Evolutionary conservation across 2,797 vertebrate genomes (phyloP).

Genomic region (Pteronotus mesoamericanus): DNA sequence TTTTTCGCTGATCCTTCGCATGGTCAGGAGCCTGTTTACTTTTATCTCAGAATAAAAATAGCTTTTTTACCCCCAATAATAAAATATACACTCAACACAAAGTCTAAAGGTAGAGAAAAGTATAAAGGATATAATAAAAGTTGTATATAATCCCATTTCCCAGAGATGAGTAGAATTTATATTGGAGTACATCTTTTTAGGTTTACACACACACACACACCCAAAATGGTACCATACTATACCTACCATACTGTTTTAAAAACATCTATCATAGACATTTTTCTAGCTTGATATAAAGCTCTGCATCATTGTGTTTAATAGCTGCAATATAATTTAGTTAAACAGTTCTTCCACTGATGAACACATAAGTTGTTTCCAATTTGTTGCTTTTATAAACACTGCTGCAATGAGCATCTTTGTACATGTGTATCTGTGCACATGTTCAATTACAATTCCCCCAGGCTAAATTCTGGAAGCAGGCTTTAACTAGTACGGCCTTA

Average conservation of each 20-base stretch:
- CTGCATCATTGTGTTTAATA: conserved; percentile 45
- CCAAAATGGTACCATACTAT: background rate
- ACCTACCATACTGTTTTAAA: background rate
- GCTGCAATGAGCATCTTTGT: background rate
- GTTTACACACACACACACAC: background rate
- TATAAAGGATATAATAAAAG: background rate
- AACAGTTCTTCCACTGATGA: conserved; percentile 45
- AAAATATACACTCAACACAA: background rate
- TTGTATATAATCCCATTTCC: background rate
- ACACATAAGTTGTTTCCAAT: conserved; percentile 50
- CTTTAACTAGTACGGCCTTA: conserved; percentile 3
- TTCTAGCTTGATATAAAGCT: conserved; percentile 30
- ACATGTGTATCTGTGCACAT: background rate
- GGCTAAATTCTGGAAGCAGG: conserved; percentile 40
- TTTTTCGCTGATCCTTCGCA: background rate
- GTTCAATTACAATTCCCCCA: conserved; percentile 20
- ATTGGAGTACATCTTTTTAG: background rate
- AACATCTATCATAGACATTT: conserved; percentile 2
- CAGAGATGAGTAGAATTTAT: background rate
- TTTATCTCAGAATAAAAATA: background rate
- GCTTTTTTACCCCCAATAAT: background rate
- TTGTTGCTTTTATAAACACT: conserved; percentile 60
- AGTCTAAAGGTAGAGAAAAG: background rate
- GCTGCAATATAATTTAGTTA: conserved; percentile 44
- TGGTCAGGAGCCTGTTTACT: background rate